Base-by-base conservation (phyloP, 1,140 invertebrate genomes). In the Eumaeus atala region DNA sequence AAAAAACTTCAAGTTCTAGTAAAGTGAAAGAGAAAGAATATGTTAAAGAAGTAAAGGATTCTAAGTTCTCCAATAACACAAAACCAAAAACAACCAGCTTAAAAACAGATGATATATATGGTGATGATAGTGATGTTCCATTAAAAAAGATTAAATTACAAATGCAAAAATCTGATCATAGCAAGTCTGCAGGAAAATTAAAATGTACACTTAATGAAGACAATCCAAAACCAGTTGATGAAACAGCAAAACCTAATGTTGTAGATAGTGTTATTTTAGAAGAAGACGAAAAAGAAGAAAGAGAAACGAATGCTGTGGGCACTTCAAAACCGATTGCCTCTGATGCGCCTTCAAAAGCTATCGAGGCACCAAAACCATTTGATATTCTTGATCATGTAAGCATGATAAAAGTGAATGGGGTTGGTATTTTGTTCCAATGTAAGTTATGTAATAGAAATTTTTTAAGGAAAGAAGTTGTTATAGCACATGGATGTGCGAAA, bases 371-470 rank as follows among this genome's bases (percentile, higher is more conserved):
- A 16, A 44, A 44, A 44, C 40, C 12, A 36, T 84, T 84, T 61
- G 63, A 85, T 54, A 87, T 87, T 37, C 84, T 85, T 77, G 74
- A 87, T 53, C 71, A 84, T 61, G 68, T 87, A 9, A 78, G 69
- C 53, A 84, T 69, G 60, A 84, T 87, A 8, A 87, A 84, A 74
- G 84, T 87, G 3, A 84, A 78, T 65, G 75, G 78, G 28, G 81
- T 84, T 9, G 84, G 84, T 53, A 56, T 74, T 16, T 59, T 87
- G 48, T 85, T 78, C 56, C 80, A 84, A 58, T 87, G 84, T 58
- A 81, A 81, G 54, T 56, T 87, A 37, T 87, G 84, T 51, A 84
- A 85, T 54, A 75, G 82, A 62, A 87, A 87, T 56, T 87, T 87
- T 53, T 54, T 87, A 1, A 84, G 78, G 53, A 83, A 78, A 58